phyloP scores from a whole-genome alignment of 2,888 invertebrate genomes.

The Galeruca laticollis region DNA sequence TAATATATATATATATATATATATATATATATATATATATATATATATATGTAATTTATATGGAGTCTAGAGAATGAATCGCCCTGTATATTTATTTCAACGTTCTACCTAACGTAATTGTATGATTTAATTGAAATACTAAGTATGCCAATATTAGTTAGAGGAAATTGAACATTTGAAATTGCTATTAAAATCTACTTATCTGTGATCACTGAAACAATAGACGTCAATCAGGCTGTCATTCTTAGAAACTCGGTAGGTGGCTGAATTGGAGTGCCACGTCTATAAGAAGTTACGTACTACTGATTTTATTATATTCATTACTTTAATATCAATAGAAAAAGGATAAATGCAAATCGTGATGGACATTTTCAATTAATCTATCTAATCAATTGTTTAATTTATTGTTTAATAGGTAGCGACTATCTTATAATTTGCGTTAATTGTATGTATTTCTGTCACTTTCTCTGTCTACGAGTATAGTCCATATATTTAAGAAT shows the following conservation, averaged over 20 bases:
- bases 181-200: background rate
- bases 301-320: background rate
- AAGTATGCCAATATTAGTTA: constrained; percentile 1
- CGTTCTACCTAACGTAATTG: background rate
- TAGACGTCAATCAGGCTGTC: constrained; percentile 17
- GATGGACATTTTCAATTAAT: too few species aligned
- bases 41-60: too few species aligned
- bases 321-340: background rate
- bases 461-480: too few species aligned
- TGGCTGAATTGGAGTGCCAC: background rate
- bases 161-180: background rate
- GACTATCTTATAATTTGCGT: too few species aligned
- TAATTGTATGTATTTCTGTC: too few species aligned
- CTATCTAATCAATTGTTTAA: too few species aligned
- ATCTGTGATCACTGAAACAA: constrained; percentile 1
- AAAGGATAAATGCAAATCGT: constrained; percentile 8
- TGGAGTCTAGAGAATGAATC: too few species aligned
- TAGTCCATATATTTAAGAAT: too few species aligned
- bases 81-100: too few species aligned
- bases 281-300: background rate
- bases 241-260: constrained; percentile 8
- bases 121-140: background rate
- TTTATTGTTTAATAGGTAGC: too few species aligned
- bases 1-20: too few species aligned
- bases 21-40: too few species aligned